These are phyloP conservation scores for Leptodactylus fuscus DNA, from an alignment of 2,113 vertebrate genomes.

Conservation along the genomic window DNA sequence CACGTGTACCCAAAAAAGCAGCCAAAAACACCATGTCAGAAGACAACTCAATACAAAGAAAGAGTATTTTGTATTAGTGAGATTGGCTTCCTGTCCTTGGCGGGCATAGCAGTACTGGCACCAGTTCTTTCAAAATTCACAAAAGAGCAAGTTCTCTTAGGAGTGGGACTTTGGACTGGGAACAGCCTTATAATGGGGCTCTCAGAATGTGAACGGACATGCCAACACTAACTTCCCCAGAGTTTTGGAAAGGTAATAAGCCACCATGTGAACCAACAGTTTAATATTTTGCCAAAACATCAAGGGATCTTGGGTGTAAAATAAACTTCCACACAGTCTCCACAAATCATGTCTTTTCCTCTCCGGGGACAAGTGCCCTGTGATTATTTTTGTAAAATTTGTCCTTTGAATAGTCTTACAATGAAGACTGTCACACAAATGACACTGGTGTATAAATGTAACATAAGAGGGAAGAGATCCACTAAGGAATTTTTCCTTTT, in stretches of 20 bases:
- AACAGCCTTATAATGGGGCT: conserved; percentile 15
- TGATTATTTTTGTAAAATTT: conserved; percentile 16
- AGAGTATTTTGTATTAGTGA: background rate
- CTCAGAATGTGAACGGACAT: conserved; percentile 15
- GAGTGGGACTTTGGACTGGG: conserved; percentile 29
- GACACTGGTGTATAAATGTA: background rate
- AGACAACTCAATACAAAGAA: background rate
- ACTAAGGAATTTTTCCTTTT: background rate
- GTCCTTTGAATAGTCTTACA: background rate
- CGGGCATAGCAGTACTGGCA: conserved; percentile 4
- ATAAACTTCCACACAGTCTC: background rate
- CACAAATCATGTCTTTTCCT: background rate
- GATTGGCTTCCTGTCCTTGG: conserved; percentile 12
- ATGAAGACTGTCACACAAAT: no score
- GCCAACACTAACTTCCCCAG: background rate
- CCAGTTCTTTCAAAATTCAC: background rate
- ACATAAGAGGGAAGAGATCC: background rate
- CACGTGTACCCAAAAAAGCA: background rate
- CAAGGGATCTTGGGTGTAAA: conserved; percentile 21
- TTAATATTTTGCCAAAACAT: conserved; percentile 37
- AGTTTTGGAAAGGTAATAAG: background rate
- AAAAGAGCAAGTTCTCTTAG: conserved; percentile 18
- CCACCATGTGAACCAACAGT: background rate
- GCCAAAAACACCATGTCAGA: background rate
- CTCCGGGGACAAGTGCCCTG: background rate